phyloP scores from a whole-genome alignment of 2,113 vertebrate species.

The human region GRCh38 chr3:62028001-62028500 shows the following conservation, averaged over 20 bases:
- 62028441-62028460: constrained; percentile 79
- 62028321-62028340: constrained; percentile 86
- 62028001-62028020: constrained; percentile 65
- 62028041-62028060: constrained; percentile 71
- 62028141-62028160: background rate
- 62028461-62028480: constrained; percentile 69
- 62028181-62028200: constrained; percentile 69
- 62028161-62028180: constrained; percentile 45
- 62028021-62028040: constrained; percentile 76
- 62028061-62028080: constrained; percentile 76
- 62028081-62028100: constrained; percentile 50
- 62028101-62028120: constrained; percentile 56
- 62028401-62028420: constrained; percentile 79
- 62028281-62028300: constrained; percentile 80
- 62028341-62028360: constrained; percentile 84
- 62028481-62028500: constrained; percentile 59
- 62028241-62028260: constrained; percentile 79
- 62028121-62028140: constrained; percentile 52
- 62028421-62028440: constrained; percentile 82
- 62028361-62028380: constrained; percentile 78
- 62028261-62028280: constrained; percentile 74
- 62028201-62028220: constrained; percentile 72
- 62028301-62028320: constrained; percentile 83
- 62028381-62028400: constrained; percentile 82
- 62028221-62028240: constrained; percentile 62